Evolutionary conservation across 2,113 vertebrate genomes (phyloP).

Genomic region (Pluvianellus socialis): DNA sequence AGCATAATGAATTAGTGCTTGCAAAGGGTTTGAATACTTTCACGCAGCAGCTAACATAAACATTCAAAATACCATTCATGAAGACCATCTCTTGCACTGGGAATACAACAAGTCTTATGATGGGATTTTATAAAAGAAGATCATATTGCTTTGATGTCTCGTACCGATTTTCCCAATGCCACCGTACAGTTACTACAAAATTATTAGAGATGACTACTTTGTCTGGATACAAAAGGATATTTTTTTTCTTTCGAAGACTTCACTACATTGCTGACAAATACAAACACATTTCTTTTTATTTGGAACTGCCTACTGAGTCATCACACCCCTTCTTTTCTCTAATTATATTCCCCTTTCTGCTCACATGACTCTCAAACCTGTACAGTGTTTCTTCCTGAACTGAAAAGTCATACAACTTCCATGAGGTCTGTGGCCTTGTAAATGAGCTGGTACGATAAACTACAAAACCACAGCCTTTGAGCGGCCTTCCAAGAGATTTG

Average conservation of each 20-base stretch:
- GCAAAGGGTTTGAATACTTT: background rate
- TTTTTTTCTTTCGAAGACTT: background rate
- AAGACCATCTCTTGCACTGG: background rate
- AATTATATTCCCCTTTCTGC: background rate
- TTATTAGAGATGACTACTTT: background rate
- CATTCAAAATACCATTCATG: background rate
- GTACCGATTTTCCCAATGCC: background rate
- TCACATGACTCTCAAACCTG: background rate
- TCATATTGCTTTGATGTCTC: background rate
- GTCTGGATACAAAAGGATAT: background rate
- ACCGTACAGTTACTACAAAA: background rate
- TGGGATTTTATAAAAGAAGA: background rate
- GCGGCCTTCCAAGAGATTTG: background rate
- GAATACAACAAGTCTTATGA: background rate
- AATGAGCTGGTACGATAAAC: background rate
- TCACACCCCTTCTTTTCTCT: background rate
- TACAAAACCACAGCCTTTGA: background rate
- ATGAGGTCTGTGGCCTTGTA: background rate
- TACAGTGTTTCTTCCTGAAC: background rate
- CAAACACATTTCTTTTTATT: background rate
- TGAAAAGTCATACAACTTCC: background rate
- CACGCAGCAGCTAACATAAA: background rate
- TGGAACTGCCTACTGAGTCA: background rate
- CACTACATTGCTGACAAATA: background rate
- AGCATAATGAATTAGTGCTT: background rate